These are phyloP conservation scores for Temnothorax rugatulus DNA, from an alignment of 2,888 invertebrate species.

Conservation along the genomic window DNA sequence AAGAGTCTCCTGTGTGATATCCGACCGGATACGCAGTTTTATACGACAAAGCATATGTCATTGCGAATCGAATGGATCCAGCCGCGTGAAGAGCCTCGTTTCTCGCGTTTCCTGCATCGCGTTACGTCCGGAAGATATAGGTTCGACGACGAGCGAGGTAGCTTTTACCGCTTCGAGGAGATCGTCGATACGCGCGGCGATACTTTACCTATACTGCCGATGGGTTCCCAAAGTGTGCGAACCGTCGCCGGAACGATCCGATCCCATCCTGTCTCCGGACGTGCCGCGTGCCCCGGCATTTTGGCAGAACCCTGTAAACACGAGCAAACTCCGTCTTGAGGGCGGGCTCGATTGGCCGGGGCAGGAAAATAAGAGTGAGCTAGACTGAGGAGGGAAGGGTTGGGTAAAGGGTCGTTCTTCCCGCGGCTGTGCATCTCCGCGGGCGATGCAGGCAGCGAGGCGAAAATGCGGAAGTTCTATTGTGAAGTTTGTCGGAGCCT, in stretches of 20 bases:
- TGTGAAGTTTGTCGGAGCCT: slow-evolving; percentile 45
- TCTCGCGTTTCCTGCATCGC: slow-evolving; percentile 2
- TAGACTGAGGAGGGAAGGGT: not conserved
- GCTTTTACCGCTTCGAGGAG: not conserved
- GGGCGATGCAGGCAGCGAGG: slow-evolving; percentile 48
- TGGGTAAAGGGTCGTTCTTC: not conserved
- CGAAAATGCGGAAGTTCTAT: slow-evolving; percentile 55
- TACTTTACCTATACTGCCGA: slow-evolving; percentile 45
- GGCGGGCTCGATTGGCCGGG: not conserved
- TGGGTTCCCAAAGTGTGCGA: slow-evolving; percentile 58
- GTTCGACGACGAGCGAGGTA: not conserved
- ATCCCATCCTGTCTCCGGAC: slow-evolving; percentile 57
- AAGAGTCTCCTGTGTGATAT: not conserved
- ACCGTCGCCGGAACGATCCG: slow-evolving; percentile 68
- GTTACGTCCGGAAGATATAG: slow-evolving; percentile 12
- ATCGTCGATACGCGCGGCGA: not conserved
- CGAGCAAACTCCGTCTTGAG: slow-evolving; percentile 28
- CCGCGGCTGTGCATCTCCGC: slow-evolving; percentile 38
- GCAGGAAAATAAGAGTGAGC: not conserved
- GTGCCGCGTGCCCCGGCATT: slow-evolving; percentile 76
- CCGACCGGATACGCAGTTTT: slow-evolving; percentile 26
- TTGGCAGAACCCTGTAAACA: slow-evolving; percentile 77
- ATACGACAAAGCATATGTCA: not conserved
- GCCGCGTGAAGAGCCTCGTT: slow-evolving; percentile 7
- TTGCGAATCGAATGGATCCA: not conserved